phyloP scores from a whole-genome alignment of 2,113 vertebrate species.

The Xiphophorus couchianus region DNA sequence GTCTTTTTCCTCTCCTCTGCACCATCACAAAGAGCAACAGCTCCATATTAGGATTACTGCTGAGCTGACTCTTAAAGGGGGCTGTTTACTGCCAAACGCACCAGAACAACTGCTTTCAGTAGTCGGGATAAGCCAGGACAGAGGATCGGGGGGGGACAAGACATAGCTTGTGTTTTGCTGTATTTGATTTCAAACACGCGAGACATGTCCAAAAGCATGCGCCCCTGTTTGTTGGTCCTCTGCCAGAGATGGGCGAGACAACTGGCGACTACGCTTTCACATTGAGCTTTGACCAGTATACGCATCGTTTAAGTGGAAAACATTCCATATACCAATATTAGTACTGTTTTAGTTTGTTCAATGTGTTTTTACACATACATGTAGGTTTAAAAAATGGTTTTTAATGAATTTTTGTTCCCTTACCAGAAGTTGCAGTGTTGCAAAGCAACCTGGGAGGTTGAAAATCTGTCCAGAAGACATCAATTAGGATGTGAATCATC shows the following conservation, averaged over 20 bases:
- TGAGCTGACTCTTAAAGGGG: constrained; percentile 35
- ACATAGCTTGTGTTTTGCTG: constrained; percentile 4
- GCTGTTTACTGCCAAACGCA: constrained; percentile 60
- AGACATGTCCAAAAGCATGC: background rate
- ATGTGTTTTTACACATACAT: background rate
- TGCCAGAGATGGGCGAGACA: constrained; percentile 4
- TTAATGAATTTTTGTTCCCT: background rate
- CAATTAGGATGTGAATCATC: background rate
- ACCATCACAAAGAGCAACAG: constrained; percentile 51
- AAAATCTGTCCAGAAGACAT: constrained; percentile 10
- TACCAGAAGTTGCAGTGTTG: background rate
- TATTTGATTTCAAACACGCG: background rate
- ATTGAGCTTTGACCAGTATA: background rate
- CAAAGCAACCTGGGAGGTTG: constrained; percentile 8
- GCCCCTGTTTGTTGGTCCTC: background rate
- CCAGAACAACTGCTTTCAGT: constrained; percentile 30
- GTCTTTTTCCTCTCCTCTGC: constrained; percentile 14
- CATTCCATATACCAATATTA: background rate
- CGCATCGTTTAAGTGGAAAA: background rate
- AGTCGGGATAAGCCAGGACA: background rate
- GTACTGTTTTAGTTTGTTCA: background rate
- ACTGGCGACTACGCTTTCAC: constrained; percentile 17
- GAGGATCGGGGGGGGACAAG: background rate
- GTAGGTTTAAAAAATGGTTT: background rate
- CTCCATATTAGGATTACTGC: constrained; percentile 69